Percentiles rank a stretch among this genome's conserved stretches.
Conservation (phyloP, 2,888 invertebrate species). For the Ecdyonurus torrentis region DNA sequence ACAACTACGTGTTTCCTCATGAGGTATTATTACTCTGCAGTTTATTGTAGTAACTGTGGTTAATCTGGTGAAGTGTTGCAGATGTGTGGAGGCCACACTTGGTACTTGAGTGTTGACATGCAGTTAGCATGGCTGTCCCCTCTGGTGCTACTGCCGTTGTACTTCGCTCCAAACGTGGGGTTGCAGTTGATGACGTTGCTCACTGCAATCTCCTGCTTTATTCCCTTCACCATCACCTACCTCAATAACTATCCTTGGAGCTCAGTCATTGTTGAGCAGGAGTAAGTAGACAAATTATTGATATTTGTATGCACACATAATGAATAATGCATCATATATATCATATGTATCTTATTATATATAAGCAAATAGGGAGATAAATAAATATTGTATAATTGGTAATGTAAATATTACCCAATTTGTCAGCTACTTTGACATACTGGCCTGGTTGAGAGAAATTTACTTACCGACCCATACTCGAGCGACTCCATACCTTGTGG, state of each 20-base stretch:
- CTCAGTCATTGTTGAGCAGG: constrained; percentile 20
- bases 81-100: constrained; percentile 57
- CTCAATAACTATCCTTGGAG: constrained; percentile 19
- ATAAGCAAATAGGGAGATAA: too few relatives aligned
- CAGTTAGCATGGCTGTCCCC: too few relatives aligned
- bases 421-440: too few relatives aligned
- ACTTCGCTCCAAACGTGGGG: neutral
- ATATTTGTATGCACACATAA: too few relatives aligned
- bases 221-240: constrained; percentile 23
- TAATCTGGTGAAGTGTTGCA: too few relatives aligned
- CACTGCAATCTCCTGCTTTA: constrained; percentile 21
- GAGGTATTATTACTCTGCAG: constrained; percentile 28
- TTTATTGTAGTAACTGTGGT: too few relatives aligned
- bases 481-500: constrained; percentile 49
- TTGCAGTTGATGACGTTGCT: constrained; percentile 16
- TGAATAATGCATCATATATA: too few relatives aligned
- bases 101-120: constrained; percentile 43
- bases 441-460: too few relatives aligned
- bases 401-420: too few relatives aligned
- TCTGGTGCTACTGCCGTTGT: constrained; percentile 31
- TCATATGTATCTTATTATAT: too few relatives aligned
- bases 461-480: constrained; percentile 62
- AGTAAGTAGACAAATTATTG: neutral
- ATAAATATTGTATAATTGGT: too few relatives aligned
- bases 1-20: constrained; percentile 51